phyloP scores from a whole-genome alignment of 2,113 vertebrate genomes.

The Cryptotis parvus region DNA sequence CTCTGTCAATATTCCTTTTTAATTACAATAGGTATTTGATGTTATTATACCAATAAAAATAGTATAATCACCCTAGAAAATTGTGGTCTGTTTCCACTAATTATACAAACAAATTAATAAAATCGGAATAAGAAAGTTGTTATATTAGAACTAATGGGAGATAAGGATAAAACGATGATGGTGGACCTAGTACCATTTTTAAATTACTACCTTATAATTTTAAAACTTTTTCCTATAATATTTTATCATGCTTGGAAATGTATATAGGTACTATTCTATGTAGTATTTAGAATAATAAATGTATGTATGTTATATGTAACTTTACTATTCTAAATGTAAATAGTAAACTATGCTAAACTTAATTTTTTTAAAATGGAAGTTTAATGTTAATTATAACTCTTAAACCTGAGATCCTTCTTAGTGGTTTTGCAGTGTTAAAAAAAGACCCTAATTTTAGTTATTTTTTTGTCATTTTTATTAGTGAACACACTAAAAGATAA shows the following conservation, averaged over 20 bases:
- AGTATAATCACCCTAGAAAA: not conserved
- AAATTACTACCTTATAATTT: not conserved
- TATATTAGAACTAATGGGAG: not conserved
- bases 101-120: not conserved
- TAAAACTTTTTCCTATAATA: not conserved
- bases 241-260: not conserved
- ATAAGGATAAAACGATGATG: not conserved
- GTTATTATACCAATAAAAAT: not conserved
- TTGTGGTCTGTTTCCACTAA: not conserved
- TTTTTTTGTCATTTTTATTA: not conserved
- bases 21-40: not conserved
- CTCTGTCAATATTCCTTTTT: not conserved
- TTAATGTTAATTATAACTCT: not conserved
- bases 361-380: not conserved
- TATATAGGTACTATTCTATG: not conserved
- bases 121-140: conserved; percentile 5
- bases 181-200: not conserved
- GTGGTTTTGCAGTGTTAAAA: not conserved
- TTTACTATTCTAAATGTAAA: no score
- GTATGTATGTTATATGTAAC: no score
- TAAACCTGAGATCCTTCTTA: not conserved
- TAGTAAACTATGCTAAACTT: not conserved
- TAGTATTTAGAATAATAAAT: no score
- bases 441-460: not conserved
- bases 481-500: not conserved